Conservation (phyloP, 2,888 invertebrate genomes). For the Eilema caniola region DNA sequence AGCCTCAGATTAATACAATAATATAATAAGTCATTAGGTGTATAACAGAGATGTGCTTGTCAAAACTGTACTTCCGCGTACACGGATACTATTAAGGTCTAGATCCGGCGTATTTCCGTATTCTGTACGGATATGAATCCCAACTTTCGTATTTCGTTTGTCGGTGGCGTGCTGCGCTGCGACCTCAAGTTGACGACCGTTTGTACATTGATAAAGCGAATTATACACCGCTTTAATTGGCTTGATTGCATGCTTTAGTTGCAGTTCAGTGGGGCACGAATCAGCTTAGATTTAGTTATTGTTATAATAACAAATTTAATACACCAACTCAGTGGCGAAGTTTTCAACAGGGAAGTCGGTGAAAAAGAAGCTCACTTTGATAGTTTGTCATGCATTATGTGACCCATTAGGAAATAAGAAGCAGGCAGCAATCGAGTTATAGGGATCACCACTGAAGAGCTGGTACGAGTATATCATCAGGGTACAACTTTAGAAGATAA, state of each 20-base stretch:
- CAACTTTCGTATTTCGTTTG: constrained; percentile 2
- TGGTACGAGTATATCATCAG: too few species aligned
- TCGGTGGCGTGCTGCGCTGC: not conserved
- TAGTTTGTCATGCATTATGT: too few species aligned
- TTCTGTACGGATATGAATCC: not conserved
- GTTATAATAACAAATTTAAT: not conserved
- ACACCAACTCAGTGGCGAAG: too few species aligned
- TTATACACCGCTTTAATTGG: not conserved
- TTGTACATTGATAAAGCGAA: not conserved
- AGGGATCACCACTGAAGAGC: too few species aligned
- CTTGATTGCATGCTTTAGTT: constrained; percentile 1
- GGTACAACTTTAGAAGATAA: too few species aligned
- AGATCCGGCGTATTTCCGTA: not conserved
- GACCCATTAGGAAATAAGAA: too few species aligned
- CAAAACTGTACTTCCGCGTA: not conserved
- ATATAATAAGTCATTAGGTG: too few species aligned
- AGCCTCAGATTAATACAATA: too few species aligned
- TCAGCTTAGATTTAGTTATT: not conserved
- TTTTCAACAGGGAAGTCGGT: too few species aligned
- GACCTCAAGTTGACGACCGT: not conserved
- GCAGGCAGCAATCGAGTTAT: too few species aligned
- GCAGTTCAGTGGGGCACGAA: not conserved
- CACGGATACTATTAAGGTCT: not conserved
- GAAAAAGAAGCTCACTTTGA: too few species aligned
- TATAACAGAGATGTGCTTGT: not conserved